These are phyloP conservation scores for Mormyrus lacerda DNA, from an alignment of 2,113 vertebrate genomes.

Conservation along the genomic window DNA sequence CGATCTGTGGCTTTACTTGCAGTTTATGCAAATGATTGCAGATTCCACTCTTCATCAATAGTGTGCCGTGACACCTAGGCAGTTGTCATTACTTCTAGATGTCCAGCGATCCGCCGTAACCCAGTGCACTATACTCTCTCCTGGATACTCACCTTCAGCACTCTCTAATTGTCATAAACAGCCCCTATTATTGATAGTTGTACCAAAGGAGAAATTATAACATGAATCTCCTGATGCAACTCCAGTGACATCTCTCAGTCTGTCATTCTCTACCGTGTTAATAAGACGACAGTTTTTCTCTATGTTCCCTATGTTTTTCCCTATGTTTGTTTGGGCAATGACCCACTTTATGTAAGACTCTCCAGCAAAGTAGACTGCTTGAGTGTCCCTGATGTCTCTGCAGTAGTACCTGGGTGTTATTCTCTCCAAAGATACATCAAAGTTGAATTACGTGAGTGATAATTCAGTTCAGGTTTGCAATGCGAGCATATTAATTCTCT, in stretches of 20 bases:
- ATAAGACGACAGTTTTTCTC: background rate
- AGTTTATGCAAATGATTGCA: background rate
- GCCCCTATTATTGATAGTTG: background rate
- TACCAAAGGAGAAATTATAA: background rate
- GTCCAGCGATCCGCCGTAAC: background rate
- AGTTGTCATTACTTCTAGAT: background rate
- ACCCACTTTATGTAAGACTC: background rate
- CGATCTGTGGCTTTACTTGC: background rate
- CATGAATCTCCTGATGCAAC: background rate
- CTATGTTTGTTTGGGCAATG: background rate
- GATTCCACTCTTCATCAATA: background rate
- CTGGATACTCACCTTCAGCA: background rate
- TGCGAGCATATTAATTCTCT: background rate
- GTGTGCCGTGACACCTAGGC: background rate
- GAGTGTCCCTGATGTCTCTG: background rate
- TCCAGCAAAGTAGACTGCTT: background rate
- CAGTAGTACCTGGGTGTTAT: background rate
- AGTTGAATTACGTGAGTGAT: background rate
- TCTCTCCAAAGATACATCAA: background rate
- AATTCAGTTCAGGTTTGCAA: background rate
- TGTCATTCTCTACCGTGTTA: background rate
- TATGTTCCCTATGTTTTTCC: too few species aligned
- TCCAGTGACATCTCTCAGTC: background rate
- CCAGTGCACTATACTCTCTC: background rate
- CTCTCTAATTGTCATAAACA: background rate